phyloP scores from a whole-genome alignment of 2,797 vertebrate genomes.

The Cyprinella venusta region DNA sequence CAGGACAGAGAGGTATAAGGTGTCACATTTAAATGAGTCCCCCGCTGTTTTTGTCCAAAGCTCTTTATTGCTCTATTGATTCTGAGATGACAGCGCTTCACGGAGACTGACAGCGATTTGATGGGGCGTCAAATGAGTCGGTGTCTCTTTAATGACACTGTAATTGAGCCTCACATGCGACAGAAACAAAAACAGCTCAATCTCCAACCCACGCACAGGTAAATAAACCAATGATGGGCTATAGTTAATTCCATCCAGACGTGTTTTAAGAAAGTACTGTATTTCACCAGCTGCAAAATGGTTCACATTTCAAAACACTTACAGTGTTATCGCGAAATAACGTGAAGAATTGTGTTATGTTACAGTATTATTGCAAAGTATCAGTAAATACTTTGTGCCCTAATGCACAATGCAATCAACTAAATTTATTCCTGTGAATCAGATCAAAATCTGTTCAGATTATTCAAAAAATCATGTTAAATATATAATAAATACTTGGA shows the following conservation, averaged over 20 bases:
- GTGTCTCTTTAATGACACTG: conserved; percentile 36
- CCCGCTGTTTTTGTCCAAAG: conserved; percentile 30
- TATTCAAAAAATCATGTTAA: no score
- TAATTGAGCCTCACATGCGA: conserved; percentile 25
- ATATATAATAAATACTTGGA: no score
- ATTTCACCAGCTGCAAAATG: background rate
- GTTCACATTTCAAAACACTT: background rate
- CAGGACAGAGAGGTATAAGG: conserved; percentile 1
- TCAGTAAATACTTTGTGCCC: background rate
- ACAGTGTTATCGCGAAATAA: no score
- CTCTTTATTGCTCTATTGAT: conserved; percentile 48
- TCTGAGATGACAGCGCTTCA: conserved; percentile 26
- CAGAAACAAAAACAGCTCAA: conserved; percentile 38
- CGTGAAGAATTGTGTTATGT: no score
- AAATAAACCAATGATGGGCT: background rate
- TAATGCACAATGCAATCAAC: background rate
- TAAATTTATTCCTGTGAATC: background rate
- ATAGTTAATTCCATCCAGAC: background rate
- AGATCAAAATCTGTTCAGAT: background rate
- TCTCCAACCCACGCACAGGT: background rate
- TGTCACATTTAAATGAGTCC: conserved; percentile 36
- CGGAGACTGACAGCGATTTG: conserved; percentile 42
- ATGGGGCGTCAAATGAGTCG: conserved; percentile 39
- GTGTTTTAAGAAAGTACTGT: background rate
- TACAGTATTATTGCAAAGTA: no score